phyloP scores from a whole-genome alignment of 2,797 vertebrate species.

The Trichosurus vulpecula region DNA sequence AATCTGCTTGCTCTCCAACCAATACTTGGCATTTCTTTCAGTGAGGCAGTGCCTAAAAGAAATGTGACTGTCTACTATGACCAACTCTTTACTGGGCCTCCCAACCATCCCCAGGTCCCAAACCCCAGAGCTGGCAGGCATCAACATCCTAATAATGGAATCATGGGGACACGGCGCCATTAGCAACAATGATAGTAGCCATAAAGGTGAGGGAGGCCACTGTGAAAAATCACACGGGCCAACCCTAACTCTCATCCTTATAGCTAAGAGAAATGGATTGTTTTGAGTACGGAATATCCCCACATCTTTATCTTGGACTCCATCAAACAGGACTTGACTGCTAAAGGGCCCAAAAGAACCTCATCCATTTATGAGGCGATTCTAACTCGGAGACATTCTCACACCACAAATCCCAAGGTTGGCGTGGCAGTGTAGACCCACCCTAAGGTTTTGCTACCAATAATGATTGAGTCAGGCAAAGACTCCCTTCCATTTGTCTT shows the following conservation, averaged over 20 bases:
- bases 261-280: neutral
- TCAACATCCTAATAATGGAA: neutral
- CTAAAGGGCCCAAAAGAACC: neutral
- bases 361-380: neutral
- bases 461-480: neutral
- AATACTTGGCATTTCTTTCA: neutral
- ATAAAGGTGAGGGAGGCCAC: neutral
- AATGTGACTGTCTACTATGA: too few relatives aligned
- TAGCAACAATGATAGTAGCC: neutral
- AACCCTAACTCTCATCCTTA: neutral
- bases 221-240: too few relatives aligned
- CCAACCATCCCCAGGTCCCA: neutral
- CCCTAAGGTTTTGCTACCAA: neutral
- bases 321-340: neutral
- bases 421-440: neutral
- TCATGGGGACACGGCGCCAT: too few relatives aligned
- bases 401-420: neutral
- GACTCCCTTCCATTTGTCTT: neutral
- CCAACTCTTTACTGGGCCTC: neutral
- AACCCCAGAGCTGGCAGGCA: too few relatives aligned
- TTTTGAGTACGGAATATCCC: neutral
- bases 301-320: neutral
- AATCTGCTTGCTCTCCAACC: neutral
- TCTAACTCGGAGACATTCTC: neutral
- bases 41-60: neutral